Evolutionary conservation across 2,797 vertebrate genomes (phyloP).

Genomic region (Chaunax sp.): DNA sequence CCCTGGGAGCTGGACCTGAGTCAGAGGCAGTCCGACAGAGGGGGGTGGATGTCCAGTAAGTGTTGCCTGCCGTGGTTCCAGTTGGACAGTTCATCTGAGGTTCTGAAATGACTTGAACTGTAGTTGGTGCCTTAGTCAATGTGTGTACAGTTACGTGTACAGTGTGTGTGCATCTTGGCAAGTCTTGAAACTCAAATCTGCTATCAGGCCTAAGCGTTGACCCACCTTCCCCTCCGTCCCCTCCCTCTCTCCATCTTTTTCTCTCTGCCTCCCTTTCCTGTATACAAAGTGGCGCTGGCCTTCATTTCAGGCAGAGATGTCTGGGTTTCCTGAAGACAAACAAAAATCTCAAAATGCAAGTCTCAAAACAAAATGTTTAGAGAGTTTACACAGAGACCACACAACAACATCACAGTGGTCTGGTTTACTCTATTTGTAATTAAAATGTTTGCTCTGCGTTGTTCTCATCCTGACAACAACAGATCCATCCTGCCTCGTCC

Average conservation of each 20-base stretch:
- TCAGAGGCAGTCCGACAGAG: constrained; percentile 51
- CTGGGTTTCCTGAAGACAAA: constrained; percentile 78
- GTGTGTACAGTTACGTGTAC: constrained; percentile 5
- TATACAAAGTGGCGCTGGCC: constrained; percentile 71
- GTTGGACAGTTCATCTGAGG: constrained; percentile 54
- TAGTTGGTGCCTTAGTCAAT: constrained; percentile 17
- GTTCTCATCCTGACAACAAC: constrained; percentile 77
- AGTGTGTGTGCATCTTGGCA: constrained; percentile 25
- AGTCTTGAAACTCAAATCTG: constrained; percentile 18
- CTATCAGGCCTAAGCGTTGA: neutral
- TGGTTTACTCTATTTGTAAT: constrained; percentile 82
- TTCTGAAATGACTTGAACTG: constrained; percentile 55
- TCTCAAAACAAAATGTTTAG: constrained; percentile 79
- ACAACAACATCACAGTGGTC: constrained; percentile 82
- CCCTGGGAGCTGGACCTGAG: constrained; percentile 59
- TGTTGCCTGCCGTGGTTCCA: constrained; percentile 42
- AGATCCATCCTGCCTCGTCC: constrained; percentile 69
- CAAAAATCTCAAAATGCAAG: constrained; percentile 76
- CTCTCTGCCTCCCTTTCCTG: constrained; percentile 57
- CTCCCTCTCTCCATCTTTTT: constrained; percentile 21
- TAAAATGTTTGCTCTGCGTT: constrained; percentile 73
- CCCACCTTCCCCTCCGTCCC: constrained; percentile 13
- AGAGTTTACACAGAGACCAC: constrained; percentile 84
- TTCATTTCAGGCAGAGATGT: constrained; percentile 65
- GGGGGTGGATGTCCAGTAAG: constrained; percentile 45